A percentile compares a stretch with the other conserved stretches of the same genome.
phyloP scores from a whole-genome alignment of 2,888 invertebrate genomes.

The Pterobdella sp. region DNA sequence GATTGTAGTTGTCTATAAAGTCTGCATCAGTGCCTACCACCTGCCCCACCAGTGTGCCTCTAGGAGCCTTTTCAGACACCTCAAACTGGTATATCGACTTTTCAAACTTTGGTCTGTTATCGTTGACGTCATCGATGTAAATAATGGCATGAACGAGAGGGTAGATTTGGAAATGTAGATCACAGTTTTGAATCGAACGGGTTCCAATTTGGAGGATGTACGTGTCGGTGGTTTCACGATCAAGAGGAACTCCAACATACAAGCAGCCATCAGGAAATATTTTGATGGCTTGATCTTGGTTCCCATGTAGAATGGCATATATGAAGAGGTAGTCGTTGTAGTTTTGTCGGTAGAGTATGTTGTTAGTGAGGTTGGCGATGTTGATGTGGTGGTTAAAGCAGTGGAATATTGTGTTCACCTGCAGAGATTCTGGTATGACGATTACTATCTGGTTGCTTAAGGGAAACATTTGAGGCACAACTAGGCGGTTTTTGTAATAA shows the following conservation, averaged over 20 bases:
- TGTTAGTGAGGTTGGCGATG: constrained; percentile 74
- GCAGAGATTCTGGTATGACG: constrained; percentile 70
- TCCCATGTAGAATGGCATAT: constrained; percentile 71
- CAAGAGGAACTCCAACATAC: constrained; percentile 75
- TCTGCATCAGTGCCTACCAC: constrained; percentile 69
- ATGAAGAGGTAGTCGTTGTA: constrained; percentile 33
- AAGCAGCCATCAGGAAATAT: constrained; percentile 88
- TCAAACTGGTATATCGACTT: constrained; percentile 52
- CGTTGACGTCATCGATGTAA: constrained; percentile 59
- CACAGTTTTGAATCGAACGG: constrained; percentile 52
- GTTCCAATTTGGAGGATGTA: constrained; percentile 80
- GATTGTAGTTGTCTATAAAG: constrained; percentile 73
- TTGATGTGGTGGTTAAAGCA: constrained; percentile 35
- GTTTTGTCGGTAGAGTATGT: constrained; percentile 53
- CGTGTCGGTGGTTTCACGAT: constrained; percentile 82
- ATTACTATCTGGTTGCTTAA: constrained; percentile 3
- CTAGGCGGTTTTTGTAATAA: not conserved
- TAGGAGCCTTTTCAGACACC: constrained; percentile 43
- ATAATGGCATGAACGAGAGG: constrained; percentile 69
- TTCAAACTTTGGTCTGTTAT: constrained; percentile 58
- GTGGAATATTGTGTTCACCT: constrained; percentile 69
- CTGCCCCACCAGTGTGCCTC: constrained; percentile 42
- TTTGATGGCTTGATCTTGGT: constrained; percentile 76
- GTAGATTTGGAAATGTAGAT: not conserved
- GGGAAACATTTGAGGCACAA: not conserved